Evolutionary conservation across 2,888 invertebrate genomes (phyloP), one percentile per base, ranked within the genome.

Genomic region (Enoplolaimus lenunculus): DNA sequence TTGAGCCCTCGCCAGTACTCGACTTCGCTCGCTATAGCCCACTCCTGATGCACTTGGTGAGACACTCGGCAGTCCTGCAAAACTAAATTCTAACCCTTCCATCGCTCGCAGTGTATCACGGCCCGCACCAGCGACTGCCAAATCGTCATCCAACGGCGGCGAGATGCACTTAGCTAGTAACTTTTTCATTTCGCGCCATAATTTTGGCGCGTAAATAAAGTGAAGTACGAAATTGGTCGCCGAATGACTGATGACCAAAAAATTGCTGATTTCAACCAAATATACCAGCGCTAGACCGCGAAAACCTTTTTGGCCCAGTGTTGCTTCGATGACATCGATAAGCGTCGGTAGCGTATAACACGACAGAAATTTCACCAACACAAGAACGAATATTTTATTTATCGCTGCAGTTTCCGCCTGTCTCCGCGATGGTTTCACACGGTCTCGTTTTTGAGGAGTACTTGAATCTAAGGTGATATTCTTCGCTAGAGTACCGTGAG

Each of bases 301-400:
- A n/a, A 66, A 66, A 21, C 45, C 45, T 21, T n/a, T 21, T 66
- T 66, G 28, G n/a, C 67, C 67, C 33, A 66, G 33, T 3, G 34
- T 34, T 3, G 34, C 33, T n/a, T 66, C 67, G n/a, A 66, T n/a
- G 34, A 66, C 26, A n/a, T 66, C 67, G 3, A 34, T 66, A 3
- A 66, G 30, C 7, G 67, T 66, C n/a, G 67, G 67, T 34, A 66
- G n/a, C 26, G 67, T 66, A 34, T 66, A 66, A n/a, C 67, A 66
- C 13, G n/a, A 31, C 2, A 66, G 67, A 34, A 66, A 66, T 66
- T 66, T 66, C 7, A 66, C 33, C 26, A 66, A 31, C 7, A 66
- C 67, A 13, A 34, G 31, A 26, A 66, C n/a, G n/a, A 66, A 34
- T 16, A 66, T 66, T 66, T 34, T 29, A n/a, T 66, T 66, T n/a